Percentiles rank a stretch among this genome's conserved stretches.
Conservation (phyloP, 2,888 invertebrate genomes). For the Zonitis immaculata region DNA sequence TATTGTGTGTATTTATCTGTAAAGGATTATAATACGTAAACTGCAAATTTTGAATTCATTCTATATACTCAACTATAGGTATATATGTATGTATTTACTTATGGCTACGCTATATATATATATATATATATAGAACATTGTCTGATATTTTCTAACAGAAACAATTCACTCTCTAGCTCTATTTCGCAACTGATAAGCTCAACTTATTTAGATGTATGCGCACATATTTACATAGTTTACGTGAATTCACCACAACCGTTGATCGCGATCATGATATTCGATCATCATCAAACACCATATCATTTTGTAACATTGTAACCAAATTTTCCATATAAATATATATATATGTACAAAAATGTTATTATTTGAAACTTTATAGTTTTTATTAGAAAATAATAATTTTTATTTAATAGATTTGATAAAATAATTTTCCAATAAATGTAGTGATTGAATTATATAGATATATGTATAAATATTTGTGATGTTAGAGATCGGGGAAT, state of each 20-base stretch:
- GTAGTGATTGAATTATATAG: neutral
- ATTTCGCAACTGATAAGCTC: constrained; percentile 31
- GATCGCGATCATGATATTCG: constrained; percentile 19
- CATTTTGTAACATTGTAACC: too few species aligned
- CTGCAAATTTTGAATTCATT: neutral
- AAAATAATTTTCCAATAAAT: neutral
- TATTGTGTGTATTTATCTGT: neutral
- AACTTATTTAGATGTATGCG: constrained; percentile 40
- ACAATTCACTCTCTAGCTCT: constrained; percentile 32
- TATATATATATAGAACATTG: constrained; percentile 3
- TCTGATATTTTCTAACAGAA: constrained; percentile 23
- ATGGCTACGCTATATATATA: constrained; percentile 4
- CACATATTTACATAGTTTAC: constrained; percentile 39
- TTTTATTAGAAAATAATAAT: too few species aligned
- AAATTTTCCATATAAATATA: too few species aligned
- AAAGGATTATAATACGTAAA: neutral
- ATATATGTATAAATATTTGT: neutral
- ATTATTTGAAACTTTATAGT: too few species aligned
- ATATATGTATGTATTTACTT: constrained; percentile 1
- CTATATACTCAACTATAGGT: neutral
- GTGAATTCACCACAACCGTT: constrained; percentile 18
- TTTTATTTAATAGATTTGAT: neutral
- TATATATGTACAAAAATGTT: too few species aligned
- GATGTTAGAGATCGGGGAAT: neutral
- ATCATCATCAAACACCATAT: constrained; percentile 14